phyloP scores from a whole-genome alignment of 2,888 invertebrate genomes.

The Apotomis betuletana region DNA sequence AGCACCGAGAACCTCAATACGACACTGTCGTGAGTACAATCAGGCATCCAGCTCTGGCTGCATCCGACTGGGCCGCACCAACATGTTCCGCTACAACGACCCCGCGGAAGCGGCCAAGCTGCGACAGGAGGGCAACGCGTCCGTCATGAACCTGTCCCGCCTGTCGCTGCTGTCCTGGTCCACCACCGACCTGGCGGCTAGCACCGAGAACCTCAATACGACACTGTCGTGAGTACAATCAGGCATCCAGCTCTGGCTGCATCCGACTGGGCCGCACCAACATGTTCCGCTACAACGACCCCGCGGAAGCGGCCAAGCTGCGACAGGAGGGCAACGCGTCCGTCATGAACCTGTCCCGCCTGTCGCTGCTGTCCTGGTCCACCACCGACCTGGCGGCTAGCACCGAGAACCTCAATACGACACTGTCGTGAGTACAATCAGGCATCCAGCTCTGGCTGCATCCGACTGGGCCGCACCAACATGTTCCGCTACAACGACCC shows the following conservation, averaged over 20 bases:
- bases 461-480: too few species aligned
- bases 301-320: too few species aligned
- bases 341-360: constrained; percentile 89
- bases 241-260: too few species aligned
- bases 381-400: constrained; percentile 91
- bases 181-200: constrained; percentile 90
- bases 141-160: constrained; percentile 89
- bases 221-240: constrained; percentile 44
- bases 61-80: too few species aligned
- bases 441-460: too few species aligned
- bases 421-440: constrained; percentile 36
- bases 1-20: constrained; percentile 86
- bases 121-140: constrained; percentile 84
- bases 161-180: constrained; percentile 92
- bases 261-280: too few species aligned
- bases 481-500: too few species aligned
- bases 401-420: constrained; percentile 85
- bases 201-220: constrained; percentile 85
- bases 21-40: constrained; percentile 44
- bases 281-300: too few species aligned
- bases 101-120: too few species aligned
- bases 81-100: too few species aligned
- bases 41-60: too few species aligned
- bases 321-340: constrained; percentile 85
- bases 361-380: constrained; percentile 92